Conservation (phyloP, 2,888 invertebrate species). For the Pteria penguin region DNA sequence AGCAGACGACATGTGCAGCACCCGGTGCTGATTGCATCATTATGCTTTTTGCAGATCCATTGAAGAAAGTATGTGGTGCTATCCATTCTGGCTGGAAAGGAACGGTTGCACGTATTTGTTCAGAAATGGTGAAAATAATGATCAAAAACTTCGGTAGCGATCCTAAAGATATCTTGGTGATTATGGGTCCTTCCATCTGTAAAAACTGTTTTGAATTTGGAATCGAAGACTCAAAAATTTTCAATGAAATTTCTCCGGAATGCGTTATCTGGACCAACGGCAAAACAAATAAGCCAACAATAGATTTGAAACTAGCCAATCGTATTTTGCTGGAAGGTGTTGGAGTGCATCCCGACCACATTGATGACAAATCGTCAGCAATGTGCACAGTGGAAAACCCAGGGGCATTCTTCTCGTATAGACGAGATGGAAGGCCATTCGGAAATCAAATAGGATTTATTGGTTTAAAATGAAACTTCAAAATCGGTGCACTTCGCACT, state of each 20-base stretch:
- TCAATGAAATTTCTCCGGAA: slow-evolving; percentile 48
- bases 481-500: too few species aligned
- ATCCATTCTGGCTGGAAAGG: slow-evolving; percentile 64
- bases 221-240: slow-evolving; percentile 32
- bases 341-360: slow-evolving; percentile 53
- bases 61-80: slow-evolving; percentile 55
- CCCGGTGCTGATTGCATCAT: slow-evolving; percentile 64
- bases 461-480: slow-evolving; percentile 39
- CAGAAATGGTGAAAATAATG: slow-evolving; percentile 54
- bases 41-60: slow-evolving; percentile 61
- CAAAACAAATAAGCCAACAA: slow-evolving; percentile 6
- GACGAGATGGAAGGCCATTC: slow-evolving; percentile 59
- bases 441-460: slow-evolving; percentile 67
- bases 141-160: slow-evolving; percentile 45
- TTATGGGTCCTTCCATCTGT: slow-evolving; percentile 59
- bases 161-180: slow-evolving; percentile 52
- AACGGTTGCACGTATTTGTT: slow-evolving; percentile 48
- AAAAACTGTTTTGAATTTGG: slow-evolving; percentile 49
- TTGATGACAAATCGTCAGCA: slow-evolving; percentile 50
- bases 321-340: slow-evolving; percentile 49
- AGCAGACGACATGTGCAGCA: slow-evolving; percentile 55
- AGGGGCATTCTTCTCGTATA: slow-evolving; percentile 55
- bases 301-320: slow-evolving; percentile 58
- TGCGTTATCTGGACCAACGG: slow-evolving; percentile 29
- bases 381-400: slow-evolving; percentile 56